A percentile compares a stretch with the other conserved stretches of the same genome.
Evolutionary conservation across 2,888 invertebrate genomes (phyloP).

Genomic region (Synanthedon vespiformis): DNA sequence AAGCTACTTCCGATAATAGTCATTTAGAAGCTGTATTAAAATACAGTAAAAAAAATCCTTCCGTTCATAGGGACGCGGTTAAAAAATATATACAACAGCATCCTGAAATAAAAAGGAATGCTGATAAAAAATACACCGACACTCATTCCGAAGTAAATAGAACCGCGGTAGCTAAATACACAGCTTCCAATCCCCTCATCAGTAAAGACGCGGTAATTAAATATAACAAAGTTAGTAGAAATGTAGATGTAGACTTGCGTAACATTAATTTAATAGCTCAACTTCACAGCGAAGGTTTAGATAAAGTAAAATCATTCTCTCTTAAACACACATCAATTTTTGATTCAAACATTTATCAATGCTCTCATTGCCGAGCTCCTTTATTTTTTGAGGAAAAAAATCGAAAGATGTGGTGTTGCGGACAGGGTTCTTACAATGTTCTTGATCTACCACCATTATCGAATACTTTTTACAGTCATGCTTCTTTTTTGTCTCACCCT

Average conservation of each 20-base stretch:
- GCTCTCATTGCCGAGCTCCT: not conserved
- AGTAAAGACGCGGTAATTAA: not conserved
- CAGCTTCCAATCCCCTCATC: not conserved
- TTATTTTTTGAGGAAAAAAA: not conserved
- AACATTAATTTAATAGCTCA: not conserved
- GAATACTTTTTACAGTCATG: not conserved
- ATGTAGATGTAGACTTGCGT: not conserved
- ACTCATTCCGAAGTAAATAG: not conserved
- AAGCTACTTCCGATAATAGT: no score
- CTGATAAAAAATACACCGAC: not conserved
- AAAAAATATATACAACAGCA: not conserved
- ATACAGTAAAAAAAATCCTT: not conserved
- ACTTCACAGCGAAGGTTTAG: not conserved
- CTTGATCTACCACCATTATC: not conserved
- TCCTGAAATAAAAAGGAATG: not conserved
- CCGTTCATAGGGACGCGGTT: not conserved
- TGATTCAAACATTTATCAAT: not conserved
- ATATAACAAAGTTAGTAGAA: not conserved
- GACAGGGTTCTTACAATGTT: not conserved
- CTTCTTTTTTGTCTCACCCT: not conserved
- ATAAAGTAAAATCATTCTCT: not conserved
- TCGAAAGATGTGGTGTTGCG: not conserved
- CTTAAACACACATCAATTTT: not conserved
- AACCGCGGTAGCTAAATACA: not conserved
- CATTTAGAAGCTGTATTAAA: not conserved